These are phyloP conservation scores for Burhinus oedicnemus DNA, from an alignment of 2,113 vertebrate genomes.

Conservation along the genomic window DNA sequence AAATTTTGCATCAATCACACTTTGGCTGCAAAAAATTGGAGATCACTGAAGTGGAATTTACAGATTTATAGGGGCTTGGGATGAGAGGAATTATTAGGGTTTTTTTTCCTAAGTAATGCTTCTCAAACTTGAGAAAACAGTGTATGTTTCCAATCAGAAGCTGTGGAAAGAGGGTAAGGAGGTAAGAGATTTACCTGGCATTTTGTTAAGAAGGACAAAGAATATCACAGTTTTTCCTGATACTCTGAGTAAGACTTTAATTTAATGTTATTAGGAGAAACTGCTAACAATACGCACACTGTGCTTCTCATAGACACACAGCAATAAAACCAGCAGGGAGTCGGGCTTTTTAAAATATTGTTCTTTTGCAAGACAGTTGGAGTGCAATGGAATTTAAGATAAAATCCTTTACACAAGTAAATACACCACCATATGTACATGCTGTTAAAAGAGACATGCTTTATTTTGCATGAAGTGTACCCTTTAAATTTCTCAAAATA, in stretches of 20 bases:
- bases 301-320: not conserved
- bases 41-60: not conserved
- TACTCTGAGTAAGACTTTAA: slow-evolving; percentile 36
- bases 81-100: not conserved
- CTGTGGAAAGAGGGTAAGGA: not conserved
- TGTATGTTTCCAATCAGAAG: not conserved
- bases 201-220: slow-evolving; percentile 28
- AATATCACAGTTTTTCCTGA: not conserved
- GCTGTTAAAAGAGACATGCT: not conserved
- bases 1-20: not conserved
- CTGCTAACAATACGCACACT: not conserved
- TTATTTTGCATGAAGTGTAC: not conserved
- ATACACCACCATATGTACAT: not conserved
- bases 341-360: not conserved
- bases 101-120: not conserved
- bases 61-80: not conserved
- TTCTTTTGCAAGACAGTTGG: not conserved
- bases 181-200: not conserved
- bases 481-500: not conserved
- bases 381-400: not conserved
- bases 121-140: not conserved
- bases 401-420: slow-evolving; percentile 16
- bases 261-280: slow-evolving; percentile 36
- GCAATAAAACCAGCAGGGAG: slow-evolving; percentile 31
- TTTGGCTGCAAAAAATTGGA: not conserved